phyloP scores from a whole-genome alignment of 2,888 invertebrate genomes.

The Tachystola acroxantha region DNA sequence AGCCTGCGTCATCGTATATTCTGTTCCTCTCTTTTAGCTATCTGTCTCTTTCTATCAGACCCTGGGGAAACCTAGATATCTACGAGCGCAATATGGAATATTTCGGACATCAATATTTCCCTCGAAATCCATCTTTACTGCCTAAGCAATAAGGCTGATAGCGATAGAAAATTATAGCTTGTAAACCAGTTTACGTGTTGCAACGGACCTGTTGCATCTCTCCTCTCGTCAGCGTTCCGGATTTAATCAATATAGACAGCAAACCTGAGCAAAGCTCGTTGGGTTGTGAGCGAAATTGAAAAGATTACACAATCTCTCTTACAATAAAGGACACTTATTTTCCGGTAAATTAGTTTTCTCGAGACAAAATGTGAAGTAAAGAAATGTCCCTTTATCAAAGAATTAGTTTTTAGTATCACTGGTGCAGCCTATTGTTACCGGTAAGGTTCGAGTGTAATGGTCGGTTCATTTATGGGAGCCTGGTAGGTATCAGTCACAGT shows the following conservation, averaged over 20 bases:
- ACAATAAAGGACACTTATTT: no score
- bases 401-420: no score
- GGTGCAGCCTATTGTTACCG: no score
- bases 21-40: slow-evolving; percentile 31
- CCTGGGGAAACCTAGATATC: slow-evolving; percentile 62
- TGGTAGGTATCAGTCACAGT: no score
- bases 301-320: slow-evolving; percentile 7
- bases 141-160: slow-evolving; percentile 18
- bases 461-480: no score
- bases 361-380: no score
- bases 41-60: slow-evolving; percentile 52
- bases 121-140: slow-evolving; percentile 41
- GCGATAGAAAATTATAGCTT: slow-evolving; percentile 4
- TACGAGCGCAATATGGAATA: no score
- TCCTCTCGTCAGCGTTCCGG: slow-evolving; percentile 25
- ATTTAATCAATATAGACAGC: slow-evolving; percentile 31
- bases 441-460: no score
- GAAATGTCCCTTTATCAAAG: no score
- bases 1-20: neutral
- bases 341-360: no score
- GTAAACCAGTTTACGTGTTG: slow-evolving; percentile 12
- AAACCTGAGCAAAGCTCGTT: slow-evolving; percentile 2
- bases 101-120: no score
- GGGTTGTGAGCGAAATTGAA: neutral
- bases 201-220: slow-evolving; percentile 36